Evolutionary conservation across 1,140 invertebrate genomes (phyloP).

Genomic region (Hestina assimilis): DNA sequence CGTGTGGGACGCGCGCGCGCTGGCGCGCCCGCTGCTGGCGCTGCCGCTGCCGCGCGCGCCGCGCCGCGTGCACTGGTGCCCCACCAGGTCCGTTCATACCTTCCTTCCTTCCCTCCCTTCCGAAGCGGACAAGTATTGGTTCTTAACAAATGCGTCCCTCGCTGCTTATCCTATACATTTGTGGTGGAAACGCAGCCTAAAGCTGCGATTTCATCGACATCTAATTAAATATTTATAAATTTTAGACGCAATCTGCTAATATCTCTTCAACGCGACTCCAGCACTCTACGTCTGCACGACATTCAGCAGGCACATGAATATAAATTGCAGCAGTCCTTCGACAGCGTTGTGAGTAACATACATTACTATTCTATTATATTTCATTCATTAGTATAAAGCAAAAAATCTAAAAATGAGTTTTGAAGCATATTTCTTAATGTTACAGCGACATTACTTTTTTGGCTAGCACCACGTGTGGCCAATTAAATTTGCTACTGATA

Average conservation of each 20-base stretch:
- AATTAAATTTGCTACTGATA: no score
- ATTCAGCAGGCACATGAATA: slow-evolving; percentile 83
- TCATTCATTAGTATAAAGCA: no score
- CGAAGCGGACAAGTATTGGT: no score
- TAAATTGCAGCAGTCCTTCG: slow-evolving; percentile 20
- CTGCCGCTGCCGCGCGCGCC: slow-evolving; percentile 85
- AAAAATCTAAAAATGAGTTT: no score
- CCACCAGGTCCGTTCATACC: slow-evolving; percentile 91
- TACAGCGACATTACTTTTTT: no score
- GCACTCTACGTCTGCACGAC: slow-evolving; percentile 86
- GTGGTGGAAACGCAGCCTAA: no score
- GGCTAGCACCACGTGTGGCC: no score
- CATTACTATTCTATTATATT: no score
- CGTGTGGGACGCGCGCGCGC: slow-evolving; percentile 93
- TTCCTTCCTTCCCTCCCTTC: not conserved
- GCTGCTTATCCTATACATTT: no score
- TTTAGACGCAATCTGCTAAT: slow-evolving; percentile 86
- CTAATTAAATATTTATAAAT: slow-evolving; percentile 25
- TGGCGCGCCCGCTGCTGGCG: slow-evolving; percentile 90
- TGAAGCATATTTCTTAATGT: no score
- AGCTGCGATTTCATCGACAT: not conserved
- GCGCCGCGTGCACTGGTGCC: slow-evolving; percentile 91
- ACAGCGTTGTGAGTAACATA: slow-evolving; percentile 41
- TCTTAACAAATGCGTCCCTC: not conserved
- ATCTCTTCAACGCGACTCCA: slow-evolving; percentile 85